These are phyloP conservation scores for Camelus dromedarius DNA, from an alignment of 2,113 vertebrate genomes.

Conservation along the genomic window DNA sequence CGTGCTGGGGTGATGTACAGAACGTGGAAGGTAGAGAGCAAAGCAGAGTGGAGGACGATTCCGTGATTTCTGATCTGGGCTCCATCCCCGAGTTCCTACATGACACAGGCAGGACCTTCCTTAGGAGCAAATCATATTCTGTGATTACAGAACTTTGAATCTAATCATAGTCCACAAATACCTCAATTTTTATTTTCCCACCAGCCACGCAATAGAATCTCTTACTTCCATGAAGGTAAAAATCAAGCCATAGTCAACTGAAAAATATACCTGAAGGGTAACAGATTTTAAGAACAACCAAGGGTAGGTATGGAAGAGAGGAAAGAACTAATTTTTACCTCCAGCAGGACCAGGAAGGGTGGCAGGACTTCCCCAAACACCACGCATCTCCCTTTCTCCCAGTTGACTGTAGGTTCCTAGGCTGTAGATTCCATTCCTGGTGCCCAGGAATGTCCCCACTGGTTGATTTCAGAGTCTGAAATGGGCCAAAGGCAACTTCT, in stretches of 20 bases:
- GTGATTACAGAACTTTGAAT: neutral
- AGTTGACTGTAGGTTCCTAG: neutral
- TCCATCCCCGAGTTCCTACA: neutral
- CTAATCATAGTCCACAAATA: neutral
- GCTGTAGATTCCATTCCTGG: neutral
- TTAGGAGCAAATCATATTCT: neutral
- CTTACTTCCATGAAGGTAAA: neutral
- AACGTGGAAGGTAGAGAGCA: neutral
- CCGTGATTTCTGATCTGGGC: neutral
- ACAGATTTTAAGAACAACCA: neutral
- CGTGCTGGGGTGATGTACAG: neutral
- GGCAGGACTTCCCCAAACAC: neutral
- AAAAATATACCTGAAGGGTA: neutral
- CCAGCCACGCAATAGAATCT: neutral
- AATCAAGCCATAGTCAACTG: neutral
- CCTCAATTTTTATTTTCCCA: neutral
- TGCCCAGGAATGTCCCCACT: neutral
- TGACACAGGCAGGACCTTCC: neutral
- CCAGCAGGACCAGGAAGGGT: neutral
- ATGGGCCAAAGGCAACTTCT: neutral
- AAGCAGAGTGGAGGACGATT: neutral
- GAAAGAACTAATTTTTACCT: neutral
- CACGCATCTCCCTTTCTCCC: neutral
- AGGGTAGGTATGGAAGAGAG: neutral
- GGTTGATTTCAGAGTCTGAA: constrained; percentile 13